Evolutionary conservation across 2,797 vertebrate species (phyloP).

Genomic region (Takifugu ocellatus): DNA sequence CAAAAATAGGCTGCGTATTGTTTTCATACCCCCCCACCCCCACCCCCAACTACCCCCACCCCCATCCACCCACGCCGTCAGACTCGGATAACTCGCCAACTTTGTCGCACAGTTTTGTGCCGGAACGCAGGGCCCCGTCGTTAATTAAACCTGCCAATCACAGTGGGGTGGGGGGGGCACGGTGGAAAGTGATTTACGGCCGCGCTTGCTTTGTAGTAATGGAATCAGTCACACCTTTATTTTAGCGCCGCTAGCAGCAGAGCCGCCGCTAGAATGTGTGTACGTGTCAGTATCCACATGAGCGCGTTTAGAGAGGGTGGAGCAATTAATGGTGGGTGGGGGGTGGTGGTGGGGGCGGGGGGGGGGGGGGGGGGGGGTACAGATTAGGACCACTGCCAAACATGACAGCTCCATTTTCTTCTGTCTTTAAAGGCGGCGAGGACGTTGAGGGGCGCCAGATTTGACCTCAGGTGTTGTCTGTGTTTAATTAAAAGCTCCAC

Average conservation of each 20-base stretch:
- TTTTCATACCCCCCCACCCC: slow-evolving; percentile 32
- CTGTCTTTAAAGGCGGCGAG: slow-evolving; percentile 1
- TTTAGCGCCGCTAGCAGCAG: slow-evolving; percentile 33
- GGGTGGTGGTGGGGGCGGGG: too few relatives aligned
- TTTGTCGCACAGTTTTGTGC: slow-evolving; percentile 55
- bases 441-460: slow-evolving; percentile 8
- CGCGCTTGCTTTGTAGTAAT: slow-evolving; percentile 40
- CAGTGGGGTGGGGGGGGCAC: slow-evolving; percentile 7
- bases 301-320: slow-evolving; percentile 27
- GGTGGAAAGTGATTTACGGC: slow-evolving; percentile 30
- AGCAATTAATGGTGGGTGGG: slow-evolving; percentile 37
- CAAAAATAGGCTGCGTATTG: slow-evolving; percentile 71
- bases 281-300: slow-evolving; percentile 10
- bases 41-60: background rate
- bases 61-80: background rate
- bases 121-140: slow-evolving; percentile 38
- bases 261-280: slow-evolving; percentile 7
- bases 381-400: slow-evolving; percentile 54
- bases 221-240: slow-evolving; percentile 46
- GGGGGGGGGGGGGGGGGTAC: slow-evolving; percentile 4
- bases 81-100: slow-evolving; percentile 12
- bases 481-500: slow-evolving; percentile 67
- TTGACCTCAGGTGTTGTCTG: slow-evolving; percentile 39
- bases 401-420: slow-evolving; percentile 34
- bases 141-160: slow-evolving; percentile 71